Conservation (phyloP, 2,888 invertebrate species). For the Resseliella maxima region DNA sequence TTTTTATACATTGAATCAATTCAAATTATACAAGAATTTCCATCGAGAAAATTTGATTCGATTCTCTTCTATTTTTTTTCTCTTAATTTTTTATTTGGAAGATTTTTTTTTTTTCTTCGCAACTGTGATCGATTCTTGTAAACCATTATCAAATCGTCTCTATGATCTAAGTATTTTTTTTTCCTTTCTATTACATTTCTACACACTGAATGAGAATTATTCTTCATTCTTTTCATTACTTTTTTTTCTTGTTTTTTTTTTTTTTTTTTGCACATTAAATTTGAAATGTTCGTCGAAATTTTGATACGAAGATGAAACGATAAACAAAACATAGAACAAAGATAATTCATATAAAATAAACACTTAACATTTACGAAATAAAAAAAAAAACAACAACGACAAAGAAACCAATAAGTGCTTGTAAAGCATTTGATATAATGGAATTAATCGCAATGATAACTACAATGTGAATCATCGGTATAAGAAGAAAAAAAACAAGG, state of each 20-base stretch:
- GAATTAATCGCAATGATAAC: not conserved
- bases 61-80: too few species aligned
- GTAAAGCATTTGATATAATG: not conserved
- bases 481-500: too few species aligned
- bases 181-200: not conserved
- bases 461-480: too few species aligned
- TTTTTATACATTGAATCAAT: not conserved
- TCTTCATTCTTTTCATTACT: too few species aligned
- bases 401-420: slow-evolving; percentile 30
- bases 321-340: not conserved
- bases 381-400: slow-evolving; percentile 20
- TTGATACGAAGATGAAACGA: not conserved
- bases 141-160: not conserved
- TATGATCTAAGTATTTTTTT: not conserved
- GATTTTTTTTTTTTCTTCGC: not conserved
- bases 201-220: not conserved
- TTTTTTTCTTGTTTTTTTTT: not conserved
- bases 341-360: not conserved
- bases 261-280: not conserved
- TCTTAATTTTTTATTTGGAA: not conserved
- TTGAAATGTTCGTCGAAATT: not conserved
- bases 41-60: too few species aligned
- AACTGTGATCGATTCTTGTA: not conserved
- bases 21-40: too few species aligned
- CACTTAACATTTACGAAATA: not conserved